Conservation (phyloP, 1,140 invertebrate genomes). For the Camponotus vicinus region DNA sequence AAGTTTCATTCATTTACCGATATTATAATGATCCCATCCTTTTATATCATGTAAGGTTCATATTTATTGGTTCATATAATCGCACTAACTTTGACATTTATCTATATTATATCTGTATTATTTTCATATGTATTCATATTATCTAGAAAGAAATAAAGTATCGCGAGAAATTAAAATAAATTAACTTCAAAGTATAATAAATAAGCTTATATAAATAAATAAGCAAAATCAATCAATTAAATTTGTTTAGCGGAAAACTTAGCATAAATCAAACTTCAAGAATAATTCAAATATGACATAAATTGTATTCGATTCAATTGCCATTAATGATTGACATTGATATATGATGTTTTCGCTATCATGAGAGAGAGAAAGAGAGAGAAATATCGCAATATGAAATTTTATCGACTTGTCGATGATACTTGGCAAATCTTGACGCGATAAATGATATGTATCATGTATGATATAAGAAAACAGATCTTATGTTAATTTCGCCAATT, state of each 20-base stretch:
- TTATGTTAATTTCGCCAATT: constrained; percentile 29
- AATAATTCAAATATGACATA: constrained; percentile 12
- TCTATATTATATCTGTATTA: not conserved
- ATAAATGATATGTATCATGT: not conserved
- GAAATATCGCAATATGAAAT: not conserved
- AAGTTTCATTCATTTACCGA: not conserved
- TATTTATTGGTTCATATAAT: not conserved
- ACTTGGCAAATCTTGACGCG: not conserved
- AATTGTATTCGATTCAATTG: constrained; percentile 51
- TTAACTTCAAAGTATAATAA: constrained; percentile 6
- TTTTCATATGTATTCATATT: not conserved
- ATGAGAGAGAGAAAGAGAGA: too few relatives aligned
- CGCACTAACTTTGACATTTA: constrained; percentile 12
- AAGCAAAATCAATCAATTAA: constrained; percentile 14
- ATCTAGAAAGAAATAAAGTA: not conserved
- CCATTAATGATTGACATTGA: constrained; percentile 24
- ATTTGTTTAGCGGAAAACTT: not conserved
- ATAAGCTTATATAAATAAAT: too few relatives aligned
- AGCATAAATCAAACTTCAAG: constrained; percentile 24
- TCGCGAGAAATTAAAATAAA: constrained; percentile 14
- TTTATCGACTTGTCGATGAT: constrained; percentile 32
- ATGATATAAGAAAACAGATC: not conserved
- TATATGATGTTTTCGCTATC: constrained; percentile 1
- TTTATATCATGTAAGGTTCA: not conserved
- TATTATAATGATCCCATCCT: not conserved